These are phyloP conservation scores for Blastobasis lacticolella DNA, from an alignment of 2,888 invertebrate genomes.

Conservation along the genomic window DNA sequence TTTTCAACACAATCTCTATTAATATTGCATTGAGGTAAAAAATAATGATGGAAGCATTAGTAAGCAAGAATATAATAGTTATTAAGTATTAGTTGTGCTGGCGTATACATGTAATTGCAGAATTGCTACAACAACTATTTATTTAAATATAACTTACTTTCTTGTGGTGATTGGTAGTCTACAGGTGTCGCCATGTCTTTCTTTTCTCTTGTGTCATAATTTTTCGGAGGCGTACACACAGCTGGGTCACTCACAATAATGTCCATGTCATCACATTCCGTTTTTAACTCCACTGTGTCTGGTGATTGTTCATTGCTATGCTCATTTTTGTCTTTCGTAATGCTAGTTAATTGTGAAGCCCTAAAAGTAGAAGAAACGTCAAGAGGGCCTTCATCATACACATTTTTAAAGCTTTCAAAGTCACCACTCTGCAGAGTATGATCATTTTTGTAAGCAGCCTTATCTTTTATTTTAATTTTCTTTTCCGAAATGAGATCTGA, in stretches of 20 bases:
- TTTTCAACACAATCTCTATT: conserved; percentile 68
- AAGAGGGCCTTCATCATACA: conserved; percentile 52
- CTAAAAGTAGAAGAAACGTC: conserved; percentile 48
- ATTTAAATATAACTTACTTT: conserved; percentile 48
- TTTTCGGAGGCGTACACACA: conserved; percentile 52
- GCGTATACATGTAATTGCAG: background rate
- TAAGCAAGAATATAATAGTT: conserved; percentile 21
- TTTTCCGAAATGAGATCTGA: conserved; percentile 54
- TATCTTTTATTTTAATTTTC: conserved; percentile 56
- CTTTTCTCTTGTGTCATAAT: conserved; percentile 50
- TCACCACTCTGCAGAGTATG: conserved; percentile 35
- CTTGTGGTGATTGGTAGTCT: conserved; percentile 62
- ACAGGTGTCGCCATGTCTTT: conserved; percentile 42
- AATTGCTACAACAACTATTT: background rate
- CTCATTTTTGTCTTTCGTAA: conserved; percentile 35
- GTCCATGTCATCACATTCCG: conserved; percentile 65
- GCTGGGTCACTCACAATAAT: conserved; percentile 63
- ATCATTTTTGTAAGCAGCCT: conserved; percentile 39
- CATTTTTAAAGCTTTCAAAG: conserved; percentile 47
- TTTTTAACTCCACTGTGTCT: conserved; percentile 42
- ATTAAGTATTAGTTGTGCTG: background rate
- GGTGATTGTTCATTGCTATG: conserved; percentile 36
- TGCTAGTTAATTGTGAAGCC: conserved; percentile 33
- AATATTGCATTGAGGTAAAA: conserved; percentile 12
- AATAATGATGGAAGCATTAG: conserved; percentile 28